A percentile compares a stretch with the other conserved stretches of the same genome.
These are phyloP conservation scores for Urophycis tenuis DNA, from an alignment of 2,797 vertebrate genomes.

Conservation along the genomic window DNA sequence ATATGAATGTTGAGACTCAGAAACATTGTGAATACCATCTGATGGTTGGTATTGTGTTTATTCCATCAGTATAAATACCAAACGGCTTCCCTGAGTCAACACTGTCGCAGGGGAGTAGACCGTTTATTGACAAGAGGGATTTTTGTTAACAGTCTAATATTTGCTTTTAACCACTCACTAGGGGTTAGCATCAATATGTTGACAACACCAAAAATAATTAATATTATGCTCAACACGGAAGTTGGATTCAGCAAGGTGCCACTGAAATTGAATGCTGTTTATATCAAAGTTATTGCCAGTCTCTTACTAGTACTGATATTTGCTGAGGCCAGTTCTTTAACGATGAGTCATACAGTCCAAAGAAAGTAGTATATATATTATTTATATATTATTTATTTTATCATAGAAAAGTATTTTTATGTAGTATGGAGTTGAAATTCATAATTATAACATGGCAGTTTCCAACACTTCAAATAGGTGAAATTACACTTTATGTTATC, in stretches of 20 bases:
- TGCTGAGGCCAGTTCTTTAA: neutral
- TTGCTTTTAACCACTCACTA: neutral
- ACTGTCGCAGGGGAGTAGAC: neutral
- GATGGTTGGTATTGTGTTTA: neutral
- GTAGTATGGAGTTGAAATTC: too few species aligned
- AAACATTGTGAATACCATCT: too few species aligned
- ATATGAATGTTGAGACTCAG: neutral
- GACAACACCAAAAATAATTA: neutral
- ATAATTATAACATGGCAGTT: too few species aligned
- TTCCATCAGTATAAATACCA: neutral
- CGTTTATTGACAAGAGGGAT: neutral
- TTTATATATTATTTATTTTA: too few species aligned
- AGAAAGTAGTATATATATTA: too few species aligned
- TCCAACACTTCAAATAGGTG: too few species aligned
- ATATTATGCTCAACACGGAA: too few species aligned
- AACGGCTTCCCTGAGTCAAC: neutral
- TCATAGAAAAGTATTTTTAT: too few species aligned
- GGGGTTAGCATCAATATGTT: neutral
- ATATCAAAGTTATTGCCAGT: neutral
- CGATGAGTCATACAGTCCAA: too few species aligned
- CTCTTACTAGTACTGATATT: neutral
- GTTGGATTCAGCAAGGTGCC: neutral
- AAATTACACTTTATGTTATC: too few species aligned
- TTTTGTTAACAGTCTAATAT: neutral
- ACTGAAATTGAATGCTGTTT: too few species aligned